Percentiles rank a stretch among this genome's conserved stretches.
Conservation (phyloP, 2,797 vertebrate genomes). For the Ciconia nigra region DNA sequence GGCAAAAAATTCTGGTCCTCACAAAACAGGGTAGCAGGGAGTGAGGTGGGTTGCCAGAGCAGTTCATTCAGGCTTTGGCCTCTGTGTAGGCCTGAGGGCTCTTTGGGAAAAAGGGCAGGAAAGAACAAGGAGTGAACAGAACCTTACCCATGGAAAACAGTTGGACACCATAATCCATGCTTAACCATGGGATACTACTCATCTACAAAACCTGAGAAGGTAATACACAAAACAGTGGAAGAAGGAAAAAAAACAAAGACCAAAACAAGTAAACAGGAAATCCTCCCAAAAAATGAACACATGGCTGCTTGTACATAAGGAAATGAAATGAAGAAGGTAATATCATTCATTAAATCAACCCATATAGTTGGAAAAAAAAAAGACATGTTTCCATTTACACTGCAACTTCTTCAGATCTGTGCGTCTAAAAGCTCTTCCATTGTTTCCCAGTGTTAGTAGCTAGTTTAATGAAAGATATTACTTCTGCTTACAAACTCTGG, state of each 20-base stretch:
- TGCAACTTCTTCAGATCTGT: neutral
- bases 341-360: neutral
- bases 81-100: neutral
- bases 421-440: neutral
- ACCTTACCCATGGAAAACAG: neutral
- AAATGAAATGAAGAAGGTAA: neutral
- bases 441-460: neutral
- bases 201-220: neutral
- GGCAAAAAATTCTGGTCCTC: neutral
- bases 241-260: neutral
- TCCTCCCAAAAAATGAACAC: neutral
- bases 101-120: neutral
- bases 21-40: neutral
- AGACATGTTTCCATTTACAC: neutral
- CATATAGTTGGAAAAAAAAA: neutral
- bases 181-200: neutral
- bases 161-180: neutral
- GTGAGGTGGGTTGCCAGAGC: neutral
- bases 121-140: neutral
- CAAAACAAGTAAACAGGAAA: neutral
- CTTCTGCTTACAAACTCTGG: neutral
- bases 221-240: neutral
- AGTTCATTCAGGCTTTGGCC: neutral
- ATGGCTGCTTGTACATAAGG: neutral
- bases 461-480: neutral